Percentiles rank a stretch among this genome's conserved stretches.
phyloP scores from a whole-genome alignment of 2,888 invertebrate species.

The Hoplodrina blanda region DNA sequence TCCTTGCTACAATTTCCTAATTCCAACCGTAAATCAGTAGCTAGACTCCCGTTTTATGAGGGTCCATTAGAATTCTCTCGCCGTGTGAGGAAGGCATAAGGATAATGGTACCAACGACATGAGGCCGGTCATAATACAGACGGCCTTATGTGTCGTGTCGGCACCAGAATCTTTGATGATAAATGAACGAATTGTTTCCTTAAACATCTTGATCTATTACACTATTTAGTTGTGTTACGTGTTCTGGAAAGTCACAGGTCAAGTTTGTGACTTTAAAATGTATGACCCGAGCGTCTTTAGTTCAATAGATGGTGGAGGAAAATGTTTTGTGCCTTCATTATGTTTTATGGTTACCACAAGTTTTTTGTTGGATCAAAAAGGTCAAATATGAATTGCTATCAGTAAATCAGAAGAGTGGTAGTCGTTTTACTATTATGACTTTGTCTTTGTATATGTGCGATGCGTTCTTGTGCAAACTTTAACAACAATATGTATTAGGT shows the following conservation, averaged over 20 bases:
- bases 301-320: constrained; percentile 48
- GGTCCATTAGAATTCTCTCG: constrained; percentile 59
- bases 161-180: constrained; percentile 77
- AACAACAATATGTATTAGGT: not conserved
- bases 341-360: constrained; percentile 23
- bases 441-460: not conserved
- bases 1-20: constrained; percentile 61
- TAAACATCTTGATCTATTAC: constrained; percentile 53
- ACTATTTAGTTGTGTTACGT: constrained; percentile 43
- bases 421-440: not conserved
- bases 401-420: not conserved
- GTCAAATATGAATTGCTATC: constrained; percentile 16
- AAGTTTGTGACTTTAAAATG: constrained; percentile 37
- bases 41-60: constrained; percentile 27
- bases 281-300: constrained; percentile 12
- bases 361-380: constrained; percentile 10
- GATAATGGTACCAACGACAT: constrained; percentile 70
- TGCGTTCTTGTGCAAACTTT: not conserved
- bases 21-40: constrained; percentile 50
- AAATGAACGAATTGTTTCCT: constrained; percentile 71
- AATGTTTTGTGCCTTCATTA: constrained; percentile 27
- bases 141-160: constrained; percentile 69
- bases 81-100: constrained; percentile 79
- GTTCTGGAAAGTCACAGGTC: constrained; percentile 58
- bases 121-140: constrained; percentile 62